Base-by-base conservation (phyloP, 2,888 invertebrate genomes). In the Hartigia nigra region DNA sequence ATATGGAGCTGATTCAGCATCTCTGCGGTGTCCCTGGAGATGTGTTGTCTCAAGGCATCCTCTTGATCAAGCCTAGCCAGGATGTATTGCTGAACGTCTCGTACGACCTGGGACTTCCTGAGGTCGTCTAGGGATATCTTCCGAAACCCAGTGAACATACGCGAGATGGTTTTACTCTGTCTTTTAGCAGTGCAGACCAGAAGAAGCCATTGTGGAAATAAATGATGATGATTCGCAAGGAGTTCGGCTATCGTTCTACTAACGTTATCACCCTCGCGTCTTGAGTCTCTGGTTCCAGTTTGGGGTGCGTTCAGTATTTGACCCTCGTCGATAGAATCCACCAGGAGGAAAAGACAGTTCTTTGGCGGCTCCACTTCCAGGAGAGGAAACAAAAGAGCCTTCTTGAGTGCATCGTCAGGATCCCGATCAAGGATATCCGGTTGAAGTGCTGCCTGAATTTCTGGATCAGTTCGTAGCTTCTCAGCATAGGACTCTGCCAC, bases 1-100 rank as follows among this genome's bases (percentile, higher is more conserved):
- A 99, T 98, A 88, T 98, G 96, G 70, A 99, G 93, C 88, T 98
- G 98, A 92, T 99, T 98, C 4, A 99, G 92, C 92, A 98, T 98
- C 84, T 98, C 98, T 0, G 98, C 98, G 0, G 98, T 98, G 88
- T 97, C 97, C 78, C 96, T 93, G 72, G 97, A 97, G 81, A 98
- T 95, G 88, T 98, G 97, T 81, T 97, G 97, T 69, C 97, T 93
- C 12, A 98, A 93, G 37, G 96, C 95, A 32, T 97, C 97, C 88
- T 98, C 98, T 12, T 96, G 95, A 90, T 98, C 98, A 69, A 99
- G 92, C 1, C 98, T 93, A 3, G 96, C 96, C 14, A 98, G 94
- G 80, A 99, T 98, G 89, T 98, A 99, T 87, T 98, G 96, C 91
- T 99, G 98, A 0, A 98, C 98, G 91, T 99, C 99, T 9, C 98